These are phyloP conservation scores for Phylloscopus trochiloides DNA, from an alignment of 2,113 vertebrate genomes.

Conservation along the genomic window DNA sequence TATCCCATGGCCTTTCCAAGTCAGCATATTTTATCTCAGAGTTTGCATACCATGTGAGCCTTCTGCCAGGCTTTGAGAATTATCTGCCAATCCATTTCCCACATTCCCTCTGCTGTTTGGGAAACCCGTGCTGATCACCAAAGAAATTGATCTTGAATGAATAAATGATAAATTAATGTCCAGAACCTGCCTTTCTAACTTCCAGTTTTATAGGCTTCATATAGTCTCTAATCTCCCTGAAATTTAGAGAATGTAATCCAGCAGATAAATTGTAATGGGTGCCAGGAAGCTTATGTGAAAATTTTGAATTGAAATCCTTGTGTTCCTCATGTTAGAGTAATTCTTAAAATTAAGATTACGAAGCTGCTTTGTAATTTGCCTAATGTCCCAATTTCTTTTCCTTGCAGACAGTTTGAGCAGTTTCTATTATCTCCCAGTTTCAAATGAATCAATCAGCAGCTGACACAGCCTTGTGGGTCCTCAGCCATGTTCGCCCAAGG, in stretches of 20 bases:
- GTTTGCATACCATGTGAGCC: too few species aligned
- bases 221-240: not conserved
- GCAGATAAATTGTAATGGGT: not conserved
- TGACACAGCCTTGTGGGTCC: constrained; percentile 71
- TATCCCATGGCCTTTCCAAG: too few species aligned
- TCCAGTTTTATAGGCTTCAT: not conserved
- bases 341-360: constrained; percentile 70
- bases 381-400: constrained; percentile 67
- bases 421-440: constrained; percentile 75
- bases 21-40: too few species aligned
- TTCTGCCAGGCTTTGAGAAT: too few species aligned
- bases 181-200: constrained; percentile 18
- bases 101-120: not conserved
- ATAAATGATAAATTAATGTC: not conserved
- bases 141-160: not conserved
- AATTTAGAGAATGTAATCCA: not conserved
- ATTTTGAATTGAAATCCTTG: not conserved
- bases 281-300: not conserved
- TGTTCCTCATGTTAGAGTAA: constrained; percentile 47
- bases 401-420: constrained; percentile 68
- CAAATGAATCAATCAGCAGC: constrained; percentile 77
- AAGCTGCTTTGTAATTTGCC: constrained; percentile 67
- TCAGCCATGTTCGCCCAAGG: constrained; percentile 72
- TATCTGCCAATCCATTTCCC: too few species aligned
- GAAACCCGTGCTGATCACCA: not conserved